phyloP scores from a whole-genome alignment of 2,113 vertebrate species.

The Saccopteryx leptura region DNA sequence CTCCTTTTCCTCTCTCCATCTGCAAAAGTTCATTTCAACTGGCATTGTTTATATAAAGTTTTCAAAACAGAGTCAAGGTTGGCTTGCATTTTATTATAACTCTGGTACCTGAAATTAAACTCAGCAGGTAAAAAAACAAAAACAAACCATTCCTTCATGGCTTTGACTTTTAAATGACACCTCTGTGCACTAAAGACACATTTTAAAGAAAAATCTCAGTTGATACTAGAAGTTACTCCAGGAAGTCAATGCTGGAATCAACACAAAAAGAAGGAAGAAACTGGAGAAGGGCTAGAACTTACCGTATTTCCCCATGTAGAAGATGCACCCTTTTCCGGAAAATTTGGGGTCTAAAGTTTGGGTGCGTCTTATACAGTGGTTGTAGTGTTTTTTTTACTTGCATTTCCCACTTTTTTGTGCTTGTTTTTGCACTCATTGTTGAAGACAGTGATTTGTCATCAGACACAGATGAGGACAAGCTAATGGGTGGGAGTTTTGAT shows the following conservation, averaged over 20 bases:
- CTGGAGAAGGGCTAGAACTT: not conserved
- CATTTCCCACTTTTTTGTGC: no score
- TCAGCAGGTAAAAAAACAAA: conserved; percentile 66
- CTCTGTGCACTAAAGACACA: conserved; percentile 40
- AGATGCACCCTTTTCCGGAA: no score
- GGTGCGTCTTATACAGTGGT: no score
- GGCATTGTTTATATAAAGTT: conserved; percentile 12
- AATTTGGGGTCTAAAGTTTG: no score
- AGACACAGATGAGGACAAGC: no score
- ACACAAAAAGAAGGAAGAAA: conserved; percentile 56
- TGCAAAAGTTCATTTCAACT: conserved; percentile 50
- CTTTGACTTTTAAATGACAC: conserved; percentile 70
- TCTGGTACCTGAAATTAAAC: conserved; percentile 69
- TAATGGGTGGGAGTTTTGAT: no score
- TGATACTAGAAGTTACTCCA: conserved; percentile 42
- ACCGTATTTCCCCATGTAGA: not conserved
- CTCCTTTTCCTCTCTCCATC: not conserved
- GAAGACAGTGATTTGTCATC: no score
- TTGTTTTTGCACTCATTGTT: no score
- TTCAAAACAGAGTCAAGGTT: conserved; percentile 13
- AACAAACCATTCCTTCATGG: conserved; percentile 29
- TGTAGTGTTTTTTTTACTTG: no score
- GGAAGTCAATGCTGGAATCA: conserved; percentile 76
- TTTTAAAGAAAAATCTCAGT: conserved; percentile 56
- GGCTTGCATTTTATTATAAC: conserved; percentile 69